These are phyloP conservation scores for Hoplostethus atlanticus DNA, from an alignment of 2,797 vertebrate species.

Conservation along the genomic window DNA sequence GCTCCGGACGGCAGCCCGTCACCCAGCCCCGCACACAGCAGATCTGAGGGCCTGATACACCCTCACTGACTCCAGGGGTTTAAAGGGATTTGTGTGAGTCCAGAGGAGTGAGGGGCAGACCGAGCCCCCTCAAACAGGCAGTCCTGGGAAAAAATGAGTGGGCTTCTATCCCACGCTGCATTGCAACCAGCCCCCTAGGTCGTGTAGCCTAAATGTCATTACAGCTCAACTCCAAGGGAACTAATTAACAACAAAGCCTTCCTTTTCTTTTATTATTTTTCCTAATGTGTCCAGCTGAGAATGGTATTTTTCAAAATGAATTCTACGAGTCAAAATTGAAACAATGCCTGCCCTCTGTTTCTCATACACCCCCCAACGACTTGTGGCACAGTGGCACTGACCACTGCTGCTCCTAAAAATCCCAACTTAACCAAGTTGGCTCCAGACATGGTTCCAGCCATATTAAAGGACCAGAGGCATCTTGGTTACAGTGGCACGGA, in stretches of 20 bases:
- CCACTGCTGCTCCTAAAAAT: constrained; percentile 7
- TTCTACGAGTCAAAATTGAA: constrained; percentile 31
- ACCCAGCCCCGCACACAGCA: constrained; percentile 75
- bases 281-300: constrained; percentile 43
- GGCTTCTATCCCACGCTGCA: constrained; percentile 43
- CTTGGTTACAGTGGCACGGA: constrained; percentile 2
- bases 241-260: constrained; percentile 65
- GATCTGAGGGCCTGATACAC: constrained; percentile 79
- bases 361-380: background rate
- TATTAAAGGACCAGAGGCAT: constrained; percentile 28
- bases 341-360: constrained; percentile 36
- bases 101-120: constrained; percentile 48
- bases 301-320: constrained; percentile 46
- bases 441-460: constrained; percentile 11
- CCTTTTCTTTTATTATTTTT: constrained; percentile 45
- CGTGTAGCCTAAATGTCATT: constrained; percentile 51
- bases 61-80: constrained; percentile 75
- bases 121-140: constrained; percentile 56
- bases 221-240: constrained; percentile 55
- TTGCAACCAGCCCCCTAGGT: constrained; percentile 44
- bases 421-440: constrained; percentile 24
- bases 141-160: constrained; percentile 47
- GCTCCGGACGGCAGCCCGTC: constrained; percentile 69
- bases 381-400: constrained; percentile 25
- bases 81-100: constrained; percentile 75